Evolutionary conservation across 2,888 invertebrate species (phyloP).

Genomic region (Patella pellucida): DNA sequence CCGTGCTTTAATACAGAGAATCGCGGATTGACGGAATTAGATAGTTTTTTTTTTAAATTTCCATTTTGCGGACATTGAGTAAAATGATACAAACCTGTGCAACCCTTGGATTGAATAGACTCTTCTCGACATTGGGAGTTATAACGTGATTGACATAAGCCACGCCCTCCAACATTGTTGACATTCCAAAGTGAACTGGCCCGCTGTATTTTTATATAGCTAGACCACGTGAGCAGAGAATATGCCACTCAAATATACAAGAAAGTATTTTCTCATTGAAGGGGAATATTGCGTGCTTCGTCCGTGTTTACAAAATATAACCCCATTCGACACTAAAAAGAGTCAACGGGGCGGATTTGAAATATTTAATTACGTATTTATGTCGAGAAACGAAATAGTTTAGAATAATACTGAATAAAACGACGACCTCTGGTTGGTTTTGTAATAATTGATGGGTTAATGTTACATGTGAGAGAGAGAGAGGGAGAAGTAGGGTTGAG

Average conservation of each 20-base stretch:
- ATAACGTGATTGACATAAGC: conserved; percentile 47
- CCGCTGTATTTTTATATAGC: neutral
- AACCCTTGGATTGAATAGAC: conserved; percentile 24
- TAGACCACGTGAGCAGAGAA: too few species aligned
- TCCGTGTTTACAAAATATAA: conserved; percentile 9
- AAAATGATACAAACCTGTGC: conserved; percentile 15
- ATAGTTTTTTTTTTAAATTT: neutral
- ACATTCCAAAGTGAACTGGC: conserved; percentile 48
- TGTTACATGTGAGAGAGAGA: too few species aligned
- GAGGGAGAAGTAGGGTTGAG: too few species aligned
- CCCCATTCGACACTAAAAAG: neutral
- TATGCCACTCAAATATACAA: neutral
- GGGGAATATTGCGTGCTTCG: neutral
- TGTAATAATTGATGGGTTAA: too few species aligned
- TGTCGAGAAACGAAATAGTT: too few species aligned
- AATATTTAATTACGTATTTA: too few species aligned
- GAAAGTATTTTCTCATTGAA: neutral
- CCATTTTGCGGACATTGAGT: neutral
- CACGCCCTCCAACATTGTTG: conserved; percentile 52
- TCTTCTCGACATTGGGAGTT: conserved; percentile 34
- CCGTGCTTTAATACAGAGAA: too few species aligned
- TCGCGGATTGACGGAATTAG: too few species aligned
- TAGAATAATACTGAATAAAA: too few species aligned
- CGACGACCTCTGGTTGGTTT: too few species aligned
- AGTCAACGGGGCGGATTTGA: too few species aligned